These are phyloP conservation scores for Cremastobaeus sp. DNA, from an alignment of 2,888 invertebrate species.

Conservation along the genomic window DNA sequence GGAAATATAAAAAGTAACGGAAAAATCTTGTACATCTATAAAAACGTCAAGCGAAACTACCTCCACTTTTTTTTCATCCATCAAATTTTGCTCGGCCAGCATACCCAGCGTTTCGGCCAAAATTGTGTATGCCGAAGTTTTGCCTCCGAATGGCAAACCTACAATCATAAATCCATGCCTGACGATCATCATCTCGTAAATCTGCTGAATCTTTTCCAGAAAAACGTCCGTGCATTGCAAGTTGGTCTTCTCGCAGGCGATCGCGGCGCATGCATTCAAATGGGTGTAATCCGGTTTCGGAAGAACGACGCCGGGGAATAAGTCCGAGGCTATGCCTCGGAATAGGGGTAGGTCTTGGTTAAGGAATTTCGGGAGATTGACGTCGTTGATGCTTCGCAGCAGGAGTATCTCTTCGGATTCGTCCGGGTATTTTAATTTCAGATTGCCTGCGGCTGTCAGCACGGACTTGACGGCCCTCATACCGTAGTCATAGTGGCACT, in stretches of 20 bases:
- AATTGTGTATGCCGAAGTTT: slow-evolving; percentile 87
- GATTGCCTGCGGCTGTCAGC: slow-evolving; percentile 92
- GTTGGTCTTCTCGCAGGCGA: slow-evolving; percentile 85
- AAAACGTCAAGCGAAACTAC: slow-evolving; percentile 3
- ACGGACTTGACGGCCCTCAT: slow-evolving; percentile 98
- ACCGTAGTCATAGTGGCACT: slow-evolving; percentile 96
- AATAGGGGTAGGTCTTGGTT: slow-evolving; percentile 93
- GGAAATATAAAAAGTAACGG: not conserved
- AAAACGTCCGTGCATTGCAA: slow-evolving; percentile 90
- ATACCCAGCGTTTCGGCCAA: slow-evolving; percentile 89
- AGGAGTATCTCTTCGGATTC: slow-evolving; percentile 93
- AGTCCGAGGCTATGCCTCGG: slow-evolving; percentile 92
- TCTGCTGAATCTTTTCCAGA: slow-evolving; percentile 81
- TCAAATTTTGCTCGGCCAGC: slow-evolving; percentile 86
- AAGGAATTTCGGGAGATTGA: slow-evolving; percentile 95
- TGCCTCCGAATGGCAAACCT: slow-evolving; percentile 81
- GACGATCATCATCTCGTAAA: slow-evolving; percentile 83
- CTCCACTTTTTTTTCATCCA: slow-evolving; percentile 88
- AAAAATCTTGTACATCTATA: not conserved
- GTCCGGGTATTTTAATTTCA: slow-evolving; percentile 92
- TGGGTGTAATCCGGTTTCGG: slow-evolving; percentile 89
- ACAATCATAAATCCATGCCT: slow-evolving; percentile 83
- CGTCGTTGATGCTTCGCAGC: slow-evolving; percentile 94
- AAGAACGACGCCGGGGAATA: slow-evolving; percentile 91
- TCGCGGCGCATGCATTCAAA: slow-evolving; percentile 82